Base-by-base conservation (phyloP, 35 echinoderm and acorn worm species). In the Apostichopus japonicus region DNA sequence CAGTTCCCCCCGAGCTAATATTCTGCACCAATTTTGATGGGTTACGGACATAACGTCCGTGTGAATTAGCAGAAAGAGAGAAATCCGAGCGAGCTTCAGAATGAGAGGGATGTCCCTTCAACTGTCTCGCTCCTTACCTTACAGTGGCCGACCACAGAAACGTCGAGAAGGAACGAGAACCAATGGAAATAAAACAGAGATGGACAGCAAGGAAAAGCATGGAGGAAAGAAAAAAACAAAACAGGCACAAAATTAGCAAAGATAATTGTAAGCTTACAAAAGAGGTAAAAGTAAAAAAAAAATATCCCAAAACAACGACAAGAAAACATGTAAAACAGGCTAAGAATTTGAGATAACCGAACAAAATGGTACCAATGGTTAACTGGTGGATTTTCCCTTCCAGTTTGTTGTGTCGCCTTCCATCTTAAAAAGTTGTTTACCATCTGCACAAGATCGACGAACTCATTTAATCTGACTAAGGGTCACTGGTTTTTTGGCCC, bases 51-150 rank as follows among this genome's bases (percentile, higher is more conserved):
- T 59, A 21, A 57, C 15, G 54, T 23, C 17, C 17, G 53, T 14
- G 4, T 23, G 21, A 84, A 55, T 57, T 57, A 57, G 56, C 55
- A 57, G 24, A 57, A 57, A 23, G 24, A 17, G 81, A 84, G 57
- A 84, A n/a, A 58, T 59, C n/a, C 57, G 81, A 58, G 81, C 81
- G 17, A 57, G 57, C 15, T 11, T 13, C 81, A 84, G 81, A 84
- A 23, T 84, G 13, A 84, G 81, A 84, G 81, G 56, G 56, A 57
- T 59, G 17, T 17, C 56, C 81, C 22, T 11, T 92, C 83, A 73
- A 86, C 78, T 87, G 56, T 88, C 76, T 92, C 77, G 90, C 92
- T 90, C 88, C 95, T 96, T 96, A 96, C 95, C 95, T 96, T 96
- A 94, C 95, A 93, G 58, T 86, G 87, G 95, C 95, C 93, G 88